A percentile compares a stretch with the other conserved stretches of the same genome.
phyloP scores from a whole-genome alignment of 2,113 vertebrate species.

The Melanotaenia duboulayi region DNA sequence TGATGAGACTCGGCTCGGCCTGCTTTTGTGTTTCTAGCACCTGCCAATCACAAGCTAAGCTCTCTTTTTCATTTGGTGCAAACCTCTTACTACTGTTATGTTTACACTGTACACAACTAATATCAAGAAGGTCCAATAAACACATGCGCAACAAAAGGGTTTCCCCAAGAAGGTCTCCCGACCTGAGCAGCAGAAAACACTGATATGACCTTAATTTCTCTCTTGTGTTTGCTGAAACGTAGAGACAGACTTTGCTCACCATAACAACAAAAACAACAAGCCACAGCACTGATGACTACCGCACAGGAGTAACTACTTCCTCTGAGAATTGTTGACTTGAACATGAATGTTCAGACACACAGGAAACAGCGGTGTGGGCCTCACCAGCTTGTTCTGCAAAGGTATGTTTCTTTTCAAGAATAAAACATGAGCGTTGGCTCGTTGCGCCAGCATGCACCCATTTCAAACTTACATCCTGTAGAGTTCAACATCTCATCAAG shows the following conservation, averaged over 20 bases:
- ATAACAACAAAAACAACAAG: conserved; percentile 21
- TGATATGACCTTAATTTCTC: background rate
- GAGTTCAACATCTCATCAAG: background rate
- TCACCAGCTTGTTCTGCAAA: conserved; percentile 42
- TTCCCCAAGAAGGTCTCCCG: background rate
- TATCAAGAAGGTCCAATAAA: conserved; percentile 3
- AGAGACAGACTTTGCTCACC: background rate
- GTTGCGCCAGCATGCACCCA: background rate
- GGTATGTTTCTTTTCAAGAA: conserved; percentile 43
- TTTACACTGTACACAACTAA: background rate
- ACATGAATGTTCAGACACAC: conserved; percentile 32
- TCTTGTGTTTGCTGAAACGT: background rate
- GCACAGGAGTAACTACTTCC: conserved; percentile 55
- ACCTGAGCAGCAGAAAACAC: background rate
- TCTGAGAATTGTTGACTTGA: conserved; percentile 27
- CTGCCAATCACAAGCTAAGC: background rate
- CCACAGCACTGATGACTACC: conserved; percentile 20
- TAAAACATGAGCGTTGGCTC: background rate
- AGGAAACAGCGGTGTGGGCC: conserved; percentile 57
- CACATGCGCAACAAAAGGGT: background rate
- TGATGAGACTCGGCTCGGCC: background rate
- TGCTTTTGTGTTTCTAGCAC: background rate
- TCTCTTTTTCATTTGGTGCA: background rate
- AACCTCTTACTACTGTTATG: background rate
- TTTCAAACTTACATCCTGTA: conserved; percentile 40